A percentile compares a stretch with the other conserved stretches of the same genome.
Evolutionary conservation across 37 sponge, comb jelly and placozoan species (phyloP).

Genomic region (Amphimedon queenslandica): DNA sequence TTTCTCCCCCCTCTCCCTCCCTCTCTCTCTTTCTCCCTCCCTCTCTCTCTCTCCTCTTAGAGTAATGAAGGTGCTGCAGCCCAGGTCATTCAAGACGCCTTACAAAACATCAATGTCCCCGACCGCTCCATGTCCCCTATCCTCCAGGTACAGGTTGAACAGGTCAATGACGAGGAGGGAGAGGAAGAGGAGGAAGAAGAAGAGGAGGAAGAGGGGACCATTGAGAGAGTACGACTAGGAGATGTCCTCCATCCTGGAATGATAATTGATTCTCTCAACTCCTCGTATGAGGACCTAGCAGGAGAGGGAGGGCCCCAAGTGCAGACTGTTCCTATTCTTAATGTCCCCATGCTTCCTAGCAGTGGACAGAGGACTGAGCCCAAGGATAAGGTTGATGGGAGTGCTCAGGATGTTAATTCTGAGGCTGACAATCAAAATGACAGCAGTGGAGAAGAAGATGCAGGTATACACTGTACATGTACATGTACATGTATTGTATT

Average conservation of each 20-base stretch:
- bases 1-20: too few relatives aligned
- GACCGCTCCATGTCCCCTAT: neutral
- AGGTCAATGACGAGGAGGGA: conserved; percentile 8
- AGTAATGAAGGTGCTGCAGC: conserved; percentile 3
- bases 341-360: conserved; percentile 8
- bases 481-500: too few relatives aligned
- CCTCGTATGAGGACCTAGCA: neutral
- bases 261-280: neutral
- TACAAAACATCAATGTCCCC: conserved; percentile 22
- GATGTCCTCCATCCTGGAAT: neutral
- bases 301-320: neutral
- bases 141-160: conserved; percentile 8
- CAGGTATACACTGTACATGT: too few relatives aligned
- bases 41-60: neutral
- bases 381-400: conserved; percentile 1
- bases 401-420: conserved; percentile 31
- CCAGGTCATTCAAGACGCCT: conserved; percentile 26
- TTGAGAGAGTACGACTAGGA: too few relatives aligned
- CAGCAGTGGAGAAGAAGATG: conserved; percentile 62
- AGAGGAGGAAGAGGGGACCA: too few relatives aligned
- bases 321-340: neutral
- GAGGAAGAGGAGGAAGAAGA: conserved; percentile 10
- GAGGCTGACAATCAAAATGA: conserved; percentile 45
- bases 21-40: too few relatives aligned
- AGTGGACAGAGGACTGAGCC: neutral